Base-by-base conservation (phyloP, 2,113 vertebrate genomes). In the Carlito syrichta region DNA sequence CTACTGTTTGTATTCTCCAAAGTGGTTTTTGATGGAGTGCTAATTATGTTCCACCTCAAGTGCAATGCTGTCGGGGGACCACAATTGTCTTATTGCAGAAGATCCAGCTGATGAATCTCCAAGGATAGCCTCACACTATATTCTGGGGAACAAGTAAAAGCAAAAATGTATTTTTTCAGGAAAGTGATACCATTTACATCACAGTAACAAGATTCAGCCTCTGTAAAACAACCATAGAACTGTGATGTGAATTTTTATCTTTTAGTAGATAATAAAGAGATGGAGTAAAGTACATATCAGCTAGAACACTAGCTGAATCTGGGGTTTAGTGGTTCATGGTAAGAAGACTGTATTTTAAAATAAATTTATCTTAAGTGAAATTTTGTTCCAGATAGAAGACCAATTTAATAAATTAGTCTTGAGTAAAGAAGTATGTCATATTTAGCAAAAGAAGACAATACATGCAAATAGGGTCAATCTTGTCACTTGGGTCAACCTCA, bases 21-120 rank as follows among this genome's bases (percentile, higher is more conserved):
- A 97, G 77, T 83, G 48, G 50, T 74, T 97, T 97, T 95, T 94
- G 95, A 96, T 97, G 32, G 56, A 95, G 92, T 96, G 91, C 78
- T 95, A 94, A 97, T 97, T 96, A 91, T 93, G 73, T 86, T 95
- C n/a, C 17, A 94, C 68, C 68, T 97, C 45, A 81, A 97, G 78
- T 60, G 43, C 85, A 91, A n/a, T 56, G 82, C 25, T 86, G 69
- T 73, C 4, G 35, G 40, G 40, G 38, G 6, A 45, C 32, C 74
- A 85, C 6, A 45, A 35, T 96, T 1, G 32, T 40, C 84, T 89
- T 76, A 32, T 54, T 73, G 4, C 35, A 86, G 32, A 66, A 92
- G 52, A 76, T 69, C 32, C 10, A 78, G 56, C 48, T 90, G 88
- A 92, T 88, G 30, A 89, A 81, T 90, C 62, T 92, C 14, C 60